Conservation (phyloP, 2,113 vertebrate genomes). For the Andinoacara biseriatus region DNA sequence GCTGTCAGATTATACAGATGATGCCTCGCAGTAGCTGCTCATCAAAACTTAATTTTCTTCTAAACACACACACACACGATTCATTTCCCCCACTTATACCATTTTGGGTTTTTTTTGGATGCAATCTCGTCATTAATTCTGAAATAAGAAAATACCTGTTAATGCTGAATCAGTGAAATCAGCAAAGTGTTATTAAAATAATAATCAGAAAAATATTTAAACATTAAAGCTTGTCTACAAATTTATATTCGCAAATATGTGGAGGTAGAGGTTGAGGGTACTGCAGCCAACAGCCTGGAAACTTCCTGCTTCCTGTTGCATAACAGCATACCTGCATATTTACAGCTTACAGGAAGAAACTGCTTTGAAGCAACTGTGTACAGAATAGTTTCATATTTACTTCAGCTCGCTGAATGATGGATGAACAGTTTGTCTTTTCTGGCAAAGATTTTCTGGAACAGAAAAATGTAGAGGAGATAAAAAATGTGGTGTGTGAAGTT, state of each 20-base stretch:
- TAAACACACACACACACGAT: not conserved
- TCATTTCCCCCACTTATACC: not conserved
- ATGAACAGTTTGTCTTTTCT: slow-evolving; percentile 44
- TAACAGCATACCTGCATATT: not conserved
- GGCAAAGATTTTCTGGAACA: slow-evolving; percentile 23
- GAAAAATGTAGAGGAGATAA: slow-evolving; percentile 58
- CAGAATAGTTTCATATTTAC: slow-evolving; percentile 17
- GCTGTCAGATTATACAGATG: slow-evolving; percentile 40
- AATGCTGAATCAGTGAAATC: not conserved
- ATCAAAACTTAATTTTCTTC: slow-evolving; percentile 46
- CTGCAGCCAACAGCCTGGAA: not conserved
- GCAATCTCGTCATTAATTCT: not conserved
- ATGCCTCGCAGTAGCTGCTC: slow-evolving; percentile 51
- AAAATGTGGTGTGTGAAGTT: slow-evolving; percentile 56
- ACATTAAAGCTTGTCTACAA: not conserved
- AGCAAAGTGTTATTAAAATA: not conserved
- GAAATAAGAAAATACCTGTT: not conserved
- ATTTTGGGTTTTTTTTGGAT: slow-evolving; percentile 1
- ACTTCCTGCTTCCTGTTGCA: not conserved
- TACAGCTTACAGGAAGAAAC: not conserved
- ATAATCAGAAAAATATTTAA: not conserved
- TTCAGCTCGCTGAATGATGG: slow-evolving; percentile 23
- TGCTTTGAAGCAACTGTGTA: not conserved
- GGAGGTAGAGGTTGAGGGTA: not conserved
- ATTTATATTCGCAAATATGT: not conserved